These are phyloP conservation scores for Zygogramma bicolorata DNA, from an alignment of 2,888 invertebrate species.

Conservation along the genomic window DNA sequence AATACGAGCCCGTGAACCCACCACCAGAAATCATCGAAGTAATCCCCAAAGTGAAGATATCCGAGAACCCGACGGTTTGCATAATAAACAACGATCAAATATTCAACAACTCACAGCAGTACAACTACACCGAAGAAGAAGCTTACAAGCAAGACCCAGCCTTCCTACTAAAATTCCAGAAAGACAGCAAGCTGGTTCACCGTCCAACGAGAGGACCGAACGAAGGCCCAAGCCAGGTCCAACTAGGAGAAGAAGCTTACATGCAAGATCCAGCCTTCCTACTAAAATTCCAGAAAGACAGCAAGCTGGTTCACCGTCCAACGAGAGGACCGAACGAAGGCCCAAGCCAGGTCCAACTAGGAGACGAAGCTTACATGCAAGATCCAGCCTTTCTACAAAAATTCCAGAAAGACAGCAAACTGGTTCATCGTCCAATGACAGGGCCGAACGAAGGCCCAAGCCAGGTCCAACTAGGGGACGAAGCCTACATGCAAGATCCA, in stretches of 20 bases:
- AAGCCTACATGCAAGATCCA: slow-evolving; percentile 1
- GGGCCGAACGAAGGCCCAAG: neutral
- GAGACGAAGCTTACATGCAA: neutral
- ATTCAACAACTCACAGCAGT: neutral
- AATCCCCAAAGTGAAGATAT: slow-evolving; percentile 22
- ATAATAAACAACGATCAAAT: slow-evolving; percentile 73
- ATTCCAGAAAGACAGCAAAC: neutral
- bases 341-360: neutral
- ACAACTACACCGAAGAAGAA: neutral
- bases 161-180: slow-evolving; percentile 3
- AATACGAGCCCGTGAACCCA: slow-evolving; percentile 90
- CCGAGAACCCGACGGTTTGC: slow-evolving; percentile 59
- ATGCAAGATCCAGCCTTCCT: neutral
- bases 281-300: neutral
- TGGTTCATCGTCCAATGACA: neutral
- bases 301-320: neutral
- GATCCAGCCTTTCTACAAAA: neutral
- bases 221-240: neutral
- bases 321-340: neutral
- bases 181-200: slow-evolving; percentile 2
- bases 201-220: neutral
- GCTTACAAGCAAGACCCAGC: neutral
- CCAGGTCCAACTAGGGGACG: neutral
- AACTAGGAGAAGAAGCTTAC: neutral
- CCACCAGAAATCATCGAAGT: slow-evolving; percentile 68